phyloP scores from a whole-genome alignment of 2,888 invertebrate species.

The Pogonocherus hispidulus region DNA sequence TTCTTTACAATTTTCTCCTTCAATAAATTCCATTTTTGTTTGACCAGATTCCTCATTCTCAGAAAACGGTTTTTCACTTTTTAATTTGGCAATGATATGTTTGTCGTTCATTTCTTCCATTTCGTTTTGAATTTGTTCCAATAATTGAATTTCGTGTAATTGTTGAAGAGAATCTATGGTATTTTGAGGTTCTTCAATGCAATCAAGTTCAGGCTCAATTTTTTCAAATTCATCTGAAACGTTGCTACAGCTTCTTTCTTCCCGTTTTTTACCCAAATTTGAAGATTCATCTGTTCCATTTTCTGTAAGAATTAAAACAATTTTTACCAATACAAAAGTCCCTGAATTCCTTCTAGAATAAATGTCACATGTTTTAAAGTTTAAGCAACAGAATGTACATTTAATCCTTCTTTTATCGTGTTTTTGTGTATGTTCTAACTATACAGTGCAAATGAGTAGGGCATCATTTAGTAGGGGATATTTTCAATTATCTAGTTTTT shows the following conservation, averaged over 20 bases:
- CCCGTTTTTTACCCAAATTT: constrained; percentile 52
- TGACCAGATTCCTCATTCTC: background rate
- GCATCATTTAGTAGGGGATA: constrained; percentile 18
- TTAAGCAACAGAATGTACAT: constrained; percentile 26
- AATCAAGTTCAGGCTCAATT: constrained; percentile 45
- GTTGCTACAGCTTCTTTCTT: constrained; percentile 52
- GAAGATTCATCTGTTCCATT: constrained; percentile 59
- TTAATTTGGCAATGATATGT: constrained; percentile 18
- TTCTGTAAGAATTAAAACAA: constrained; percentile 52
- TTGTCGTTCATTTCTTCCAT: constrained; percentile 43
- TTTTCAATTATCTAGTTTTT: background rate
- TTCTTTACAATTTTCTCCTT: background rate
- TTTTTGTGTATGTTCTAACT: constrained; percentile 6
- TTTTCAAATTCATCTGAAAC: constrained; percentile 56
- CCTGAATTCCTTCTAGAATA: constrained; percentile 59
- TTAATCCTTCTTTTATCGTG: constrained; percentile 12
- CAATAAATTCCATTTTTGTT: background rate
- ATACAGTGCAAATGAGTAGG: constrained; percentile 14
- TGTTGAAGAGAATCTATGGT: background rate
- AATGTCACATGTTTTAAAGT: constrained; percentile 47
- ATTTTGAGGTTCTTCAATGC: constrained; percentile 61
- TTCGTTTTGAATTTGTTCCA: constrained; percentile 50
- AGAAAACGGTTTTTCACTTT: background rate
- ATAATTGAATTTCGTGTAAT: constrained; percentile 17
- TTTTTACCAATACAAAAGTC: constrained; percentile 43